These are phyloP conservation scores for Aphaenogaster rudis DNA, from an alignment of 1,140 invertebrate species.

Conservation along the genomic window DNA sequence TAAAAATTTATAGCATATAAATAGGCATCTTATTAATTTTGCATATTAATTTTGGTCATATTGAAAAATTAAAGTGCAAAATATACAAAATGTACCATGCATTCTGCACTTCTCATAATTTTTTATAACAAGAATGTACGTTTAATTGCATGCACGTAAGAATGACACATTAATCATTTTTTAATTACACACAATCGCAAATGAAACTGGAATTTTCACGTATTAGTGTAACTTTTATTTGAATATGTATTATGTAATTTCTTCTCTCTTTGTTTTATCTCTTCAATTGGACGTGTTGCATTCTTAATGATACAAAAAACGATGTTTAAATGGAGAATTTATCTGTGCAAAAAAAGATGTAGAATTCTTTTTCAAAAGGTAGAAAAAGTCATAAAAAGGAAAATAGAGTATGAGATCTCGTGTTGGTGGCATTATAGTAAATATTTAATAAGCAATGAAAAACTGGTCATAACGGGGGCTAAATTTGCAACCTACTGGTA, in stretches of 20 bases:
- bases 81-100: neutral
- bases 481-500: constrained; percentile 25
- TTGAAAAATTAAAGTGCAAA: neutral
- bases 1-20: constrained; percentile 13
- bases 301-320: constrained; percentile 5
- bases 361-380: neutral
- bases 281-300: neutral
- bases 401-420: neutral
- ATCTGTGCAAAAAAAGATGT: neutral
- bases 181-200: neutral
- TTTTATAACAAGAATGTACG: neutral
- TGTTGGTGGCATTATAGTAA: neutral
- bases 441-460: constrained; percentile 36
- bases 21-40: neutral
- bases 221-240: neutral
- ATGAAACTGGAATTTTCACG: neutral
- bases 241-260: no score
- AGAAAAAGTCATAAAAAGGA: no score
- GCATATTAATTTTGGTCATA: neutral
- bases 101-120: neutral
- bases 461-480: constrained; percentile 38
- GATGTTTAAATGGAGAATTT: neutral
- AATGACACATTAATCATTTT: neutral
- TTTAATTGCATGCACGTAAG: neutral
- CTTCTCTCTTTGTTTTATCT: neutral